Base-by-base conservation (phyloP, 2,113 vertebrate species). In the Tragelaphus buxtoni region DNA sequence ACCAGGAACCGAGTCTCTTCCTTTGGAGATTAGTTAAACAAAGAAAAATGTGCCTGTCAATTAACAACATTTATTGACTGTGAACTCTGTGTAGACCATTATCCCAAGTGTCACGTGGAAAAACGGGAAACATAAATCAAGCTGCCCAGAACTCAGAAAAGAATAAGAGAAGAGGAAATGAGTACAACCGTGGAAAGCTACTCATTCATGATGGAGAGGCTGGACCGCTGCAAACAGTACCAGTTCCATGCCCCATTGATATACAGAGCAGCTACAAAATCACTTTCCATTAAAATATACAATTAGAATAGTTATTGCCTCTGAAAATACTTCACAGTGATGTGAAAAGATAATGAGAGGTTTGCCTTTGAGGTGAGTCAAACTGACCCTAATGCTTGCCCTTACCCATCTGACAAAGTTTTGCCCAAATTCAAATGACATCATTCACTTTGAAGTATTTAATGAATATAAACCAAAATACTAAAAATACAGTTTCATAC, bases 41-140 rank as follows among this genome's bases (percentile, higher is more conserved):
- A 95, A 49, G 22, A 84, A 88, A 94, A 92, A 61, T 85, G 7
- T 79, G 65, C 26, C 79, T 90, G 20, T 92, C 58, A 91, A 79
- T 92, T 95, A 89, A 86, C 32, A 90, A 72, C 45, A 86, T 82
- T 96, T 95, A 79, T 49, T 76, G 30, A n/a, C 47, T 90, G 30
- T 83, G 53, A 91, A 96, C 18, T 92, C 45, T 90, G 20, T 55
- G 60, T 53, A 88, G 76, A 88, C 9, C 45, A 77, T 92, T 88
- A 85, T 45, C 47, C 10, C 24, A 60, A 35, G 47, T 30, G n/a
- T n/a, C 30, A 49, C 5, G 5, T 24, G 58, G 20, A 80, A 32
- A 93, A 92, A 77, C 24, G 69, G 51, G 51, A 94, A 79, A 55
- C 14, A 55, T 56, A 91, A 88, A 94, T 94, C 53, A 88, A 96